Conservation (phyloP, 2,797 vertebrate genomes). For the Microctenopoma steveboyesi region DNA sequence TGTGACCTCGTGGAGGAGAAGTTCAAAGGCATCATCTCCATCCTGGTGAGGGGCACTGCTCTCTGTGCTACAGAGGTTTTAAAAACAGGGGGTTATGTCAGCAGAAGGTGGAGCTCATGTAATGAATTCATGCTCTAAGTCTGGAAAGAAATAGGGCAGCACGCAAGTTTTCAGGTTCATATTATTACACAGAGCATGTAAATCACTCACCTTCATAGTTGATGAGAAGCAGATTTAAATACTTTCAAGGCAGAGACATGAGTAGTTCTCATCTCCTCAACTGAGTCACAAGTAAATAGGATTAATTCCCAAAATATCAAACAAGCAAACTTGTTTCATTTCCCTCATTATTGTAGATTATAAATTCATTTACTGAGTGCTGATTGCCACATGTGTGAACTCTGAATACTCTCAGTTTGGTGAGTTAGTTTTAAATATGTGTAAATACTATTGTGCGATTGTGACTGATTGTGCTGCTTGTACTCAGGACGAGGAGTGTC, state of each 20-base stretch:
- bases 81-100: neutral
- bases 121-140: too few relatives aligned
- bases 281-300: too few relatives aligned
- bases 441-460: neutral
- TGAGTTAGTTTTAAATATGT: neutral
- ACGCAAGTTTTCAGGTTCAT: too few relatives aligned
- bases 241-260: neutral
- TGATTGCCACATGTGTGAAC: too few relatives aligned
- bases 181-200: too few relatives aligned
- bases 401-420: too few relatives aligned
- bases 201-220: too few relatives aligned
- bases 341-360: neutral
- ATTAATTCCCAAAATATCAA: too few relatives aligned
- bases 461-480: neutral
- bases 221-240: too few relatives aligned
- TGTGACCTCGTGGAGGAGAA: slow-evolving; percentile 98
- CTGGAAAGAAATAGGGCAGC: too few relatives aligned
- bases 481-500: slow-evolving; percentile 94
- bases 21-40: slow-evolving; percentile 98
- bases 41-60: slow-evolving; percentile 84
- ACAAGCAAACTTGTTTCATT: neutral
- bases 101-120: too few relatives aligned
- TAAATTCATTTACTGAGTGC: too few relatives aligned
- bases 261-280: neutral
- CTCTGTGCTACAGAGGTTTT: neutral